Evolutionary conservation across 2,113 vertebrate genomes (phyloP).

Genomic region (Carassius auratus): DNA sequence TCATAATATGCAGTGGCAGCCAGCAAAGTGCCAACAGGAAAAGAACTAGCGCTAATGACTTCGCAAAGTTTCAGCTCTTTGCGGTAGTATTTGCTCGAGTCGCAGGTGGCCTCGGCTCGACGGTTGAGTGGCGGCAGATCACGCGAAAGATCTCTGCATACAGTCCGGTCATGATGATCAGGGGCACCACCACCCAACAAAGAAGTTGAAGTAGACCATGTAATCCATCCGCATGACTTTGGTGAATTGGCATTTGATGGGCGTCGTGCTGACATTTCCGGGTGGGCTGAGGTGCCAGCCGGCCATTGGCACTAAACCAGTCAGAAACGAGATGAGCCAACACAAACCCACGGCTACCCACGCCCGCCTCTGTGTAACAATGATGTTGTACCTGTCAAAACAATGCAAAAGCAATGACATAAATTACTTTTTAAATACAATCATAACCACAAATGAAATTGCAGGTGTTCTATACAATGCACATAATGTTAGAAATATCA

Average conservation of each 20-base stretch:
- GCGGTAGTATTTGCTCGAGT: conserved; percentile 78
- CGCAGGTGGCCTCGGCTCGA: conserved; percentile 62
- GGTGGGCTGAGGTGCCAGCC: conserved; percentile 78
- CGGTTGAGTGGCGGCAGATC: conserved; percentile 80
- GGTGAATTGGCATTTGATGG: conserved; percentile 74
- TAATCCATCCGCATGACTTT: conserved; percentile 84
- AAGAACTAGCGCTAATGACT: conserved; percentile 87
- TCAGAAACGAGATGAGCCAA: conserved; percentile 84
- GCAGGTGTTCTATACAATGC: neutral
- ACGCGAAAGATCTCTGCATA: conserved; percentile 83
- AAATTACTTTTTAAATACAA: neutral
- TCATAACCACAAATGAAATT: neutral
- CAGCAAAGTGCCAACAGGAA: conserved; percentile 87
- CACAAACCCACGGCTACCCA: conserved; percentile 80
- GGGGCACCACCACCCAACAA: conserved; percentile 83
- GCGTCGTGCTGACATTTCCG: conserved; percentile 48
- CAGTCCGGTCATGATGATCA: conserved; percentile 81
- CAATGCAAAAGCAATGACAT: neutral
- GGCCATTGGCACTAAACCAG: conserved; percentile 84
- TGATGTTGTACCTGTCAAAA: conserved; percentile 79
- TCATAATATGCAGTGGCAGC: conserved; percentile 88
- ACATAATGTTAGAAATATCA: neutral
- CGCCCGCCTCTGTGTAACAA: conserved; percentile 82
- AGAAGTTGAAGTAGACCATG: conserved; percentile 90
- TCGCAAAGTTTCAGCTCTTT: conserved; percentile 87